Conservation (phyloP, 2,797 vertebrate species). For the Lagorchestes hirsutus region DNA sequence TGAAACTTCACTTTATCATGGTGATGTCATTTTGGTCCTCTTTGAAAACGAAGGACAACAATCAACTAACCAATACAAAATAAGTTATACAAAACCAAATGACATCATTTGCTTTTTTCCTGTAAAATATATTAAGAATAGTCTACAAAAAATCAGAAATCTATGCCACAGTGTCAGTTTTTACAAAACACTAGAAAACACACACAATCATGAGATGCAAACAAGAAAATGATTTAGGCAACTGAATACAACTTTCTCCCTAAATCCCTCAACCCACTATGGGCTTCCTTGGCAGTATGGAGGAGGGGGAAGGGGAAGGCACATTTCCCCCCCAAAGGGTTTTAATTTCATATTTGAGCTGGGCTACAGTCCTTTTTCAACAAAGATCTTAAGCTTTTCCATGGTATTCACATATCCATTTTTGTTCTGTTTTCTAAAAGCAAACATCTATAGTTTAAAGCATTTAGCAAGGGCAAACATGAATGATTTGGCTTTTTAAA, state of each 20-base stretch:
- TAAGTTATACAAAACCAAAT: conserved; percentile 66
- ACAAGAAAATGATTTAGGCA: not conserved
- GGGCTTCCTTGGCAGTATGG: not conserved
- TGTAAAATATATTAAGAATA: conserved; percentile 83
- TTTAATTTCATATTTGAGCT: conserved; percentile 18
- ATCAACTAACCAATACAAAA: conserved; percentile 3
- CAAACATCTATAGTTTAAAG: conserved; percentile 80
- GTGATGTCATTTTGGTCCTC: no score
- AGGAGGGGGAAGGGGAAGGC: not conserved
- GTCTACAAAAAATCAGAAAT: conserved; percentile 53
- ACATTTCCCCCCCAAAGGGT: conserved; percentile 10
- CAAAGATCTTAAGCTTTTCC: conserved; percentile 70
- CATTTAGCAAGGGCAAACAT: conserved; percentile 80
- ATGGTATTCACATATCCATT: conserved; percentile 75
- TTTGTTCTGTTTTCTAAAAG: conserved; percentile 76
- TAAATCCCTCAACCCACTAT: fast-evolving
- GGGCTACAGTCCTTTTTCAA: conserved; percentile 49
- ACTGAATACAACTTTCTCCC: not conserved
- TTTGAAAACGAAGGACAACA: no score
- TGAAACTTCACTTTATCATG: no score
- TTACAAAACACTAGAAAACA: conserved; percentile 45
- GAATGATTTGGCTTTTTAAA: conserved; percentile 78
- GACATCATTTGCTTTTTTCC: conserved; percentile 48
- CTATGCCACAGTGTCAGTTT: conserved; percentile 65
- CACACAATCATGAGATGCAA: not conserved